phyloP scores from a whole-genome alignment of 2,888 invertebrate species.

The Troides oblongomaculatus region DNA sequence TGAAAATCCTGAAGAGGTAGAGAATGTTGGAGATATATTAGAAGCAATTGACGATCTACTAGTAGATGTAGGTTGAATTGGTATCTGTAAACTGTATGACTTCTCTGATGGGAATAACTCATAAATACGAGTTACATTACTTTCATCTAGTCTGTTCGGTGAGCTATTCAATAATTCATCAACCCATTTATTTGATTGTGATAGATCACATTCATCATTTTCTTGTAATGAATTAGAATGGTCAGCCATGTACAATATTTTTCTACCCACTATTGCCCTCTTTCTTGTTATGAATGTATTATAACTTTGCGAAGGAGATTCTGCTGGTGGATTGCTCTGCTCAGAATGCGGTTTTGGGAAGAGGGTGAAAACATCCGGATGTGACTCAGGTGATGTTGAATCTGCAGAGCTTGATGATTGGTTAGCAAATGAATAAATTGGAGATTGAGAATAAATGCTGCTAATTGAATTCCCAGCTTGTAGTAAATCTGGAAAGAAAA shows the following conservation, averaged over 20 bases:
- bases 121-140: constrained; percentile 40
- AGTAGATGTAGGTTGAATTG: not conserved
- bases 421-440: constrained; percentile 43
- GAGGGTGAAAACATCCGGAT: constrained; percentile 43
- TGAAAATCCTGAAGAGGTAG: constrained; percentile 1
- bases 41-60: not conserved
- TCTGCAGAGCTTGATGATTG: constrained; percentile 67
- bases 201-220: constrained; percentile 4
- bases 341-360: constrained; percentile 30
- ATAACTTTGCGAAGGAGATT: constrained; percentile 31
- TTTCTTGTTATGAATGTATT: constrained; percentile 40
- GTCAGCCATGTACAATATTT: constrained; percentile 45
- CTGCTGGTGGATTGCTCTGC: constrained; percentile 21
- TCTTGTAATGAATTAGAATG: constrained; percentile 2
- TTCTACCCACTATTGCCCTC: constrained; percentile 59
- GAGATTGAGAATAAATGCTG: constrained; percentile 36
- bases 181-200: not conserved
- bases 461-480: constrained; percentile 33
- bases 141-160: constrained; percentile 37
- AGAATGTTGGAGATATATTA: constrained; percentile 4
- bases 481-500: constrained; percentile 44
- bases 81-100: not conserved
- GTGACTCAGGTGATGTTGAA: constrained; percentile 65
- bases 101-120: constrained; percentile 59
- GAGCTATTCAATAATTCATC: constrained; percentile 37